Base-by-base conservation (phyloP, 2,888 invertebrate genomes). In the Harpagoxenus sublaevis region DNA sequence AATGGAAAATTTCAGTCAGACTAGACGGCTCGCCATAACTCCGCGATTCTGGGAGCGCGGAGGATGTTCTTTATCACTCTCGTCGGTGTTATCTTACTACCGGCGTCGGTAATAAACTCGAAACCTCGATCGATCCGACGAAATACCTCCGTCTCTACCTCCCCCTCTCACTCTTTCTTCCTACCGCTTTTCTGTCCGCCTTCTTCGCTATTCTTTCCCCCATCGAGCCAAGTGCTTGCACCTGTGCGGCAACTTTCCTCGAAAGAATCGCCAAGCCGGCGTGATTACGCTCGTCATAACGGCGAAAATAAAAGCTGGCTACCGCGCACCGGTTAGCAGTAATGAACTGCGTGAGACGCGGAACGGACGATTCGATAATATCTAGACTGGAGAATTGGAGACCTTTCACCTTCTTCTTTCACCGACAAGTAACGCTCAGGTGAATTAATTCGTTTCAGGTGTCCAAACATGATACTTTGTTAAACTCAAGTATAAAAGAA, bases 311-410 rank as follows among this genome's bases (percentile, higher is more conserved):
- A 87, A 87, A 81, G 55, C 73, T 53, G 55, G 18, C 28, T 68
- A 35, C 75, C 70, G 45, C 45, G 55, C 73, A 42, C 42, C 51
- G 75, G 65, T 66, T 63, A 65, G 65, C 65, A 70, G 84, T 88
- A 89, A 89, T 86, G 86, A 90, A 83, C 84, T 73, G 84, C 86
- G 81, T 68, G 85, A 85, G 65, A 82, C 62, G 84, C 63, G 70
- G 85, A 84, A 78, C 84, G 73, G 71, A 85, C 84, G 66, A 87
- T 89, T 86, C 85, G 87, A 91, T 89, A 87, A 89, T 89, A 88
- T 89, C 83, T 83, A 73, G 75, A 84, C 83, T 79, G 71, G 71
- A 87, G n/a, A 55, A 68, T 3, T 51, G 31, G n/a, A 45, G 31
- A 45, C n/a, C 6, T 31, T 31, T 15, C 15, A n/a, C 53, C 31